Percentiles rank a stretch among this genome's conserved stretches.
Evolutionary conservation across 2,113 vertebrate species (phyloP).

Genomic region (Microcebus tavaratra): DNA sequence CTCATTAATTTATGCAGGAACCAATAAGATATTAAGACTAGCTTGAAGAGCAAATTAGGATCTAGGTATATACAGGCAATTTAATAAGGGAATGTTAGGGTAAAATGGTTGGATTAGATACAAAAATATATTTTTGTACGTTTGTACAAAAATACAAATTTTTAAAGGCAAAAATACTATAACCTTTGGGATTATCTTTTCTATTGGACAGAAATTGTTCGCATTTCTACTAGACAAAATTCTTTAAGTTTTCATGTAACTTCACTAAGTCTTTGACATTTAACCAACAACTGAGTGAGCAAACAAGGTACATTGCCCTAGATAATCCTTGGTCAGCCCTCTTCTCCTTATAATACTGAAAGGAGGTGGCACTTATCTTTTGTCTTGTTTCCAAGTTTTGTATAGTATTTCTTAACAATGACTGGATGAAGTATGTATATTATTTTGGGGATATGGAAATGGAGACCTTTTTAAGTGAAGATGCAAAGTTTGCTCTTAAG

Average conservation of each 20-base stretch:
- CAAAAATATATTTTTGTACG: no score
- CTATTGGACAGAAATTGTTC: slow-evolving; percentile 21
- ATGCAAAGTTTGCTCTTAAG: slow-evolving; percentile 19
- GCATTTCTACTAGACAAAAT: slow-evolving; percentile 3
- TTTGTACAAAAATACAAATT: no score
- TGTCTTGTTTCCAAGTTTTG: not conserved
- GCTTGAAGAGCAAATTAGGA: not conserved
- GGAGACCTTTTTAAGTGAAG: not conserved
- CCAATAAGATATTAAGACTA: not conserved
- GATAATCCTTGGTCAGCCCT: not conserved
- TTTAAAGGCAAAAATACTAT: not conserved
- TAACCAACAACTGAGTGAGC: not conserved
- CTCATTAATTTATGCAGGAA: slow-evolving; percentile 12
- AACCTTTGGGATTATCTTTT: slow-evolving; percentile 13
- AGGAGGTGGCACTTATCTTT: not conserved
- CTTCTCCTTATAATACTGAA: not conserved
- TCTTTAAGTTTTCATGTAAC: slow-evolving; percentile 4
- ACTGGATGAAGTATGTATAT: not conserved
- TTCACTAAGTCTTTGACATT: not conserved
- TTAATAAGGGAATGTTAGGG: slow-evolving; percentile 6
- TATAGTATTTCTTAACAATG: slow-evolving; percentile 18
- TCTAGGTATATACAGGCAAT: not conserved
- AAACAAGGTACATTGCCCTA: not conserved
- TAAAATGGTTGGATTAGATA: slow-evolving; percentile 14
- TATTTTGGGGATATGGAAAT: not conserved